Conservation (phyloP, 2,797 vertebrate species). For the Sorex maritimensis region DNA sequence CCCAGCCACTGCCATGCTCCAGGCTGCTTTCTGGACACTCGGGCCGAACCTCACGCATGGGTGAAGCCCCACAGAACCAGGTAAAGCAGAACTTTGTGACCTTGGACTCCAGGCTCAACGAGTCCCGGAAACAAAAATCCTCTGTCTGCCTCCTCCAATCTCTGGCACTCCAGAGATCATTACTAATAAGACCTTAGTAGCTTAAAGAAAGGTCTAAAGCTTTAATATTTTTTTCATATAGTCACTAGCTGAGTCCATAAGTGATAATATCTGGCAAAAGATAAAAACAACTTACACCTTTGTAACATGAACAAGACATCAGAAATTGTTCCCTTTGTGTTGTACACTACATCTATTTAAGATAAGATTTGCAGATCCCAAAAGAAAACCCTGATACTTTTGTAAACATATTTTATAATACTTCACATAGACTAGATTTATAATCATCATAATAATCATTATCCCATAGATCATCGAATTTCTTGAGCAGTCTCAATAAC, state of each 20-base stretch:
- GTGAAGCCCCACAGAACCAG: too few relatives aligned
- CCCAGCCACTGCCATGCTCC: too few relatives aligned
- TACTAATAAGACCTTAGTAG: background rate
- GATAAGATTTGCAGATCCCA: background rate
- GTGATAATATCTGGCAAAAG: background rate
- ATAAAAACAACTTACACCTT: background rate
- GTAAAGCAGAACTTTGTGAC: too few relatives aligned
- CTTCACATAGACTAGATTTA: background rate
- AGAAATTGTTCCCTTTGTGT: background rate
- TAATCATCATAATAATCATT: background rate
- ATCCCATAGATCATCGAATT: too few relatives aligned
- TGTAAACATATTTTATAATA: background rate
- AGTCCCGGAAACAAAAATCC: too few relatives aligned
- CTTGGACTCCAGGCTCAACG: too few relatives aligned
- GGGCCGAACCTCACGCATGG: too few relatives aligned
- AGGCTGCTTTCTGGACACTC: too few relatives aligned
- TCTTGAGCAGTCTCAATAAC: too few relatives aligned
- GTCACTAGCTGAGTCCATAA: background rate
- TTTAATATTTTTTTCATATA: constrained; percentile 24
- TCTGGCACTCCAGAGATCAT: too few relatives aligned
- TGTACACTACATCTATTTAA: background rate
- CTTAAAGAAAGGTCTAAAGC: background rate
- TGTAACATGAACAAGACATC: background rate
- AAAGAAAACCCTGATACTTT: background rate
- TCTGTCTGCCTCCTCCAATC: too few relatives aligned